A percentile compares a stretch with the other conserved stretches of the same genome.
These are phyloP conservation scores for Plebejus anna DNA, from an alignment of 2,888 invertebrate species.

Conservation along the genomic window DNA sequence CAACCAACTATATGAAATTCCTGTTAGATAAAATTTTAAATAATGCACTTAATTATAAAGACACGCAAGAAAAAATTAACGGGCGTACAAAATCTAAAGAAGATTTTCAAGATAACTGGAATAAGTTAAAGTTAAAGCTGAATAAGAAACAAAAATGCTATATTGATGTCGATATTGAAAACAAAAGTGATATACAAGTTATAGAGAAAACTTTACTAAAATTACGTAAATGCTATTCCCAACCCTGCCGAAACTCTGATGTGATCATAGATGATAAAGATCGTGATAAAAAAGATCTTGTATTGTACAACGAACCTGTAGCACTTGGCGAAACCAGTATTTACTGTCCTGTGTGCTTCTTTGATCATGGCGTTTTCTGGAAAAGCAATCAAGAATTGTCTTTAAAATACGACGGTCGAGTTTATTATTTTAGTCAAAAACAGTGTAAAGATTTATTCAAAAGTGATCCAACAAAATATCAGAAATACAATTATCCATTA, in stretches of 20 bases:
- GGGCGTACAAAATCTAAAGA: conserved; percentile 53
- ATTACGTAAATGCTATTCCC: conserved; percentile 57
- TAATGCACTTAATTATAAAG: conserved; percentile 31
- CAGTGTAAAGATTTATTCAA: conserved; percentile 72
- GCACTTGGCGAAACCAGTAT: conserved; percentile 78
- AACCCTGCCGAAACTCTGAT: conserved; percentile 48
- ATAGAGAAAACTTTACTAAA: conserved; percentile 60
- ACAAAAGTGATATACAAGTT: conserved; percentile 60
- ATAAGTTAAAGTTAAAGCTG: conserved; percentile 61
- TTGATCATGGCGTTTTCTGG: conserved; percentile 77
- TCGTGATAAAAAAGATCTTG: conserved; percentile 52
- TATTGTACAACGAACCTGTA: conserved; percentile 53
- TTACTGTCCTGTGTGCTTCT: conserved; percentile 82
- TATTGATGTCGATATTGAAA: conserved; percentile 69
- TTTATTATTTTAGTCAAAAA: conserved; percentile 76
- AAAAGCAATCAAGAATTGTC: conserved; percentile 80
- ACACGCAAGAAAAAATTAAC: conserved; percentile 38
- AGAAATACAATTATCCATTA: conserved; percentile 64
- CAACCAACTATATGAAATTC: conserved; percentile 44
- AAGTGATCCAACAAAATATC: conserved; percentile 69
- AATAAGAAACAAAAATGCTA: conserved; percentile 59
- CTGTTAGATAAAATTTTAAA: conserved; percentile 46
- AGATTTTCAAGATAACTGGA: conserved; percentile 62
- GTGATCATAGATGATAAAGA: conserved; percentile 47
- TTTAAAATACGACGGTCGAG: conserved; percentile 72